Evolutionary conservation across 2,888 invertebrate genomes (phyloP).

Genomic region (Nomada lathburiana): DNA sequence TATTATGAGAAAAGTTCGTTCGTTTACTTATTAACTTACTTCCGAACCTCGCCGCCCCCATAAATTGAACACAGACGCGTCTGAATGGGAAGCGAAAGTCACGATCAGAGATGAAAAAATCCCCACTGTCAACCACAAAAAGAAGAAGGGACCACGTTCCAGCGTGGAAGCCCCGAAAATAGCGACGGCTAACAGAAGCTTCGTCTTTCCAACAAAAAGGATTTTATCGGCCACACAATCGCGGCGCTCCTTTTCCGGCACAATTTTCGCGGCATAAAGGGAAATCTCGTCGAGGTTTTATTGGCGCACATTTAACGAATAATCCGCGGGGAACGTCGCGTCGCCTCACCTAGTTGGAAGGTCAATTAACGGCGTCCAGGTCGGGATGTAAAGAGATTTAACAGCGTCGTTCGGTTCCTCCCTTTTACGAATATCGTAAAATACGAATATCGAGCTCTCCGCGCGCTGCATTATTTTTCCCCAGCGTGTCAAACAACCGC

Average conservation of each 20-base stretch:
- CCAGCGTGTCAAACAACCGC: not conserved
- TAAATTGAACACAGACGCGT: not conserved
- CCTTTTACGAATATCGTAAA: conserved; percentile 11
- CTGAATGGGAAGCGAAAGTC: not conserved
- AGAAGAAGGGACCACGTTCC: not conserved
- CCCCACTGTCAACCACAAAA: not conserved
- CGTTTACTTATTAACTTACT: not conserved
- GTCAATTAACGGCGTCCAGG: conserved; percentile 19
- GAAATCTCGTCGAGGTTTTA: not conserved
- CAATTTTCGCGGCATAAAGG: not conserved
- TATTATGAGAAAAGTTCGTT: not conserved
- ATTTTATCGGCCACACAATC: conserved; percentile 14
- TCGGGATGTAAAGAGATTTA: not conserved
- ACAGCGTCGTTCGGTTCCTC: not conserved
- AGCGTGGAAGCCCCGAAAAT: not conserved
- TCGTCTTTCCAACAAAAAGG: not conserved
- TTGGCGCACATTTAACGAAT: conserved; percentile 1
- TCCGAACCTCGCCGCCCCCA: too few species aligned
- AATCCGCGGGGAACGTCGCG: conserved; percentile 4
- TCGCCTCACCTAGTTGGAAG: not conserved
- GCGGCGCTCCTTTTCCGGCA: not conserved
- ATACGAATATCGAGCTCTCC: not conserved
- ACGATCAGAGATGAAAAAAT: not conserved
- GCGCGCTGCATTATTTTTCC: not conserved
- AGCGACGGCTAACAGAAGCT: not conserved